Evolutionary conservation across 2,797 vertebrate species (phyloP).

Genomic region (Urosaurus nigricauda): DNA sequence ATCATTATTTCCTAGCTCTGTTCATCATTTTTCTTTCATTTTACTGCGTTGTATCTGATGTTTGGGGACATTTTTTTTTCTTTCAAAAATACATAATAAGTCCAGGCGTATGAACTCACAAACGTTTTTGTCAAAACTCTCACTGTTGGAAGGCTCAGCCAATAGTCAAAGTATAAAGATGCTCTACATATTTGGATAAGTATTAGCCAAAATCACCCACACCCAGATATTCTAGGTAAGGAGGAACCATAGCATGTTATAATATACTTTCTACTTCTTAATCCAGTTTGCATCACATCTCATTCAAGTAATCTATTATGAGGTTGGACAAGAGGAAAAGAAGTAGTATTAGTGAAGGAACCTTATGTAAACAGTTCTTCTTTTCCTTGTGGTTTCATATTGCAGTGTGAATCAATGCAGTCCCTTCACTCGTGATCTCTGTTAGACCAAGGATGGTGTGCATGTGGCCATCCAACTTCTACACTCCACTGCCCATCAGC

Average conservation of each 20-base stretch:
- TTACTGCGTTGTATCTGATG: background rate
- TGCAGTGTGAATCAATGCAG: background rate
- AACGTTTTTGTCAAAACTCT: background rate
- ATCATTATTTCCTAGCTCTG: background rate
- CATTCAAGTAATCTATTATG: background rate
- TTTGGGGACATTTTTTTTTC: background rate
- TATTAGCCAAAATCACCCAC: background rate
- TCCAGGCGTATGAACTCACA: background rate
- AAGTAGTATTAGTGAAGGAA: background rate
- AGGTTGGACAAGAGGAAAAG: background rate
- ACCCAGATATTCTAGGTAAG: background rate
- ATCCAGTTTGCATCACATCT: background rate
- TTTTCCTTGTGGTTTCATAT: background rate
- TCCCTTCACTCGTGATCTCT: background rate
- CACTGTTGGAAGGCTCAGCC: background rate
- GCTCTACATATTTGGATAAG: background rate
- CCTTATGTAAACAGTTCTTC: background rate
- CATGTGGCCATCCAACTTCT: background rate
- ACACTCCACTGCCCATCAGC: background rate
- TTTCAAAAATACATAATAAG: background rate
- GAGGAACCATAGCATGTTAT: background rate
- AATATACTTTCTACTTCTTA: background rate
- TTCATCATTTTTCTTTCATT: background rate
- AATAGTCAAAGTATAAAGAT: background rate
- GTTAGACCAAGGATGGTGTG: background rate